A percentile compares a stretch with the other conserved stretches of the same genome.
These are phyloP conservation scores for Coelopa pilipes DNA, from an alignment of 2,888 invertebrate genomes.

Conservation along the genomic window DNA sequence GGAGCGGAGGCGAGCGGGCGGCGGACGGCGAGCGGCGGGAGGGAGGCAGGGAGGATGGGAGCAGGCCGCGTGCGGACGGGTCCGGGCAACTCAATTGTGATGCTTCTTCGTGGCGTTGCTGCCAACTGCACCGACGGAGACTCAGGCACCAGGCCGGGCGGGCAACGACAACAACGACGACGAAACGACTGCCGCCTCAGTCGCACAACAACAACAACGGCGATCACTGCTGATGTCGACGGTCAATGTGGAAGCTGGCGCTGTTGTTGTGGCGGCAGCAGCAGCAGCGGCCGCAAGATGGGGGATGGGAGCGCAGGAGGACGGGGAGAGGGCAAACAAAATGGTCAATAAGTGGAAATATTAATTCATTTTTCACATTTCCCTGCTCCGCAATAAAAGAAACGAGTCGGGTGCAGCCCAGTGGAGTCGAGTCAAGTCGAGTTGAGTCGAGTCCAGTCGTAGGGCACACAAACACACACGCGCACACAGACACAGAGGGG, in stretches of 20 bases:
- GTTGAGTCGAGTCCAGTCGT: background rate
- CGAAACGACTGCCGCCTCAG: background rate
- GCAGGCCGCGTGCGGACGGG: background rate
- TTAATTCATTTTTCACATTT: slow-evolving; percentile 36
- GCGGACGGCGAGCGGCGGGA: background rate
- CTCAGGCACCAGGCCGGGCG: background rate
- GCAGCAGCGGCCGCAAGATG: background rate
- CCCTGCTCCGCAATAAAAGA: slow-evolving; percentile 7
- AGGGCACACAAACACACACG: background rate
- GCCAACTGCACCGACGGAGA: slow-evolving; percentile 3
- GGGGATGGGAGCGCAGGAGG: background rate
- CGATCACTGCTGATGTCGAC: slow-evolving; percentile 14
- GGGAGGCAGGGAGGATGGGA: background rate
- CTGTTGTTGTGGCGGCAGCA: background rate
- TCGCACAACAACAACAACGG: slow-evolving; percentile 13
- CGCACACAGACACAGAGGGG: background rate
- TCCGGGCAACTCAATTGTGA: slow-evolving; percentile 18
- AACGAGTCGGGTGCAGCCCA: slow-evolving; percentile 3
- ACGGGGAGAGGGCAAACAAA: slow-evolving; percentile 13
- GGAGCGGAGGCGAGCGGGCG: slow-evolving; percentile 3
- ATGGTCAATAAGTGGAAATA: slow-evolving; percentile 36
- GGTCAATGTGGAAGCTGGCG: slow-evolving; percentile 16
- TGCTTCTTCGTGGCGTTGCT: slow-evolving; percentile 15
- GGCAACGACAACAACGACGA: too few relatives aligned
- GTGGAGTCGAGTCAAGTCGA: background rate